phyloP scores from a whole-genome alignment of 1,140 invertebrate species.

The Trinorchestia longiramus region DNA sequence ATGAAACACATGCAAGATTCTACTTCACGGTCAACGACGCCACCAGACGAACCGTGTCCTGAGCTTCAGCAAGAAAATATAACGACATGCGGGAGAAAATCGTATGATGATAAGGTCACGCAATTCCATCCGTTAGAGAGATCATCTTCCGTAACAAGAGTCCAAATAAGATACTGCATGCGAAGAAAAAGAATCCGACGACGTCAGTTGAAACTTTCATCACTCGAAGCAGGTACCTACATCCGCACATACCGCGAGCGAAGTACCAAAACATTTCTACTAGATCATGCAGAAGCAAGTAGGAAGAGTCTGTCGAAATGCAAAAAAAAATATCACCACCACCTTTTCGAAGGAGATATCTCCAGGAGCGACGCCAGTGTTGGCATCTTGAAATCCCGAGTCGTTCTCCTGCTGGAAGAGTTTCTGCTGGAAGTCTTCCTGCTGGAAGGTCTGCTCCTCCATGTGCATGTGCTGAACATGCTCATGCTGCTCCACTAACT shows the following conservation, averaged over 20 bases:
- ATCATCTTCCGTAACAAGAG: not conserved
- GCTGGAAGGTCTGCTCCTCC: not conserved
- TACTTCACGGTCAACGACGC: not conserved
- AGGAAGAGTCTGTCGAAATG: conserved; percentile 13
- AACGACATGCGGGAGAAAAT: not conserved
- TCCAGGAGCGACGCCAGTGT: not conserved
- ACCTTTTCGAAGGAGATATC: not conserved
- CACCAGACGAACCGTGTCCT: not conserved
- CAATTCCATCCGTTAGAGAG: not conserved
- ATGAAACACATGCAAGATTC: not conserved
- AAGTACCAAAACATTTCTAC: not conserved
- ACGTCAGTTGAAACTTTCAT: not conserved
- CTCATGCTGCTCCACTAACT: not conserved
- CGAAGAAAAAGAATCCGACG: not conserved
- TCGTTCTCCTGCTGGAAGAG: not conserved
- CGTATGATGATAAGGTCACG: not conserved
- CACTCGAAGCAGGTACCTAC: not conserved
- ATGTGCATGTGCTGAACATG: not conserved
- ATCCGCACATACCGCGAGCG: not conserved
- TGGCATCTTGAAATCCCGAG: conserved; percentile 2
- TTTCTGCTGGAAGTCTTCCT: not conserved
- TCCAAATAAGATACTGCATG: not conserved
- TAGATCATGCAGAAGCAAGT: conserved; percentile 9
- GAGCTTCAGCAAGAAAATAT: not conserved
- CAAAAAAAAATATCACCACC: not conserved